phyloP scores from a whole-genome alignment of 2,888 invertebrate genomes.

The Tanaodytes sp. region DNA sequence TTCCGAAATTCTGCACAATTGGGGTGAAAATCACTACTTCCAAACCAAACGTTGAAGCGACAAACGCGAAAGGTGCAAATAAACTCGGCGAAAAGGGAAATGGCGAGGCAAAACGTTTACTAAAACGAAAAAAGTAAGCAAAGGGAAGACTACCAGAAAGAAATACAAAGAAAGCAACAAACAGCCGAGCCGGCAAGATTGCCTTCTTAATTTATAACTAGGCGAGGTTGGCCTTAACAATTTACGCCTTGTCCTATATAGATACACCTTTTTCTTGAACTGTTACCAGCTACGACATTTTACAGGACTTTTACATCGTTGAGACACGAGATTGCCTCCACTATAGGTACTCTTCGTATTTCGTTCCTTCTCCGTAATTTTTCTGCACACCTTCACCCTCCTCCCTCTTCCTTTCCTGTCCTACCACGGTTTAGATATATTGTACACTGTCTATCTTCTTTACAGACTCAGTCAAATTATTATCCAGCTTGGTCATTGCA shows the following conservation, averaged over 20 bases:
- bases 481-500: too few species aligned
- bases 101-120: slow-evolving; percentile 43
- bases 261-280: slow-evolving; percentile 55
- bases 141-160: slow-evolving; percentile 41
- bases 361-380: slow-evolving; percentile 50
- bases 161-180: slow-evolving; percentile 55
- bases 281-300: slow-evolving; percentile 61
- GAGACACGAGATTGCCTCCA: slow-evolving; percentile 63
- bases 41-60: slow-evolving; percentile 14
- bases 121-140: slow-evolving; percentile 45
- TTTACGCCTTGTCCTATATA: slow-evolving; percentile 67
- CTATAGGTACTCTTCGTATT: slow-evolving; percentile 43
- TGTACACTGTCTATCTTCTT: slow-evolving; percentile 19
- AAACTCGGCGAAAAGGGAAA: slow-evolving; percentile 32
- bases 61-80: slow-evolving; percentile 31
- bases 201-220: slow-evolving; percentile 73
- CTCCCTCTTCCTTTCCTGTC: too few species aligned
- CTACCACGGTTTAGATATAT: too few species aligned
- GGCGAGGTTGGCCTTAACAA: slow-evolving; percentile 70
- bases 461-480: too few species aligned
- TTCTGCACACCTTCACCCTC: slow-evolving; percentile 36
- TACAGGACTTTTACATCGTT: slow-evolving; percentile 62
- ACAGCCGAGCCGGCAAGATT: slow-evolving; percentile 66
- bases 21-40: slow-evolving; percentile 8
- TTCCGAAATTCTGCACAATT: not conserved